phyloP scores from a whole-genome alignment of 2,113 vertebrate genomes.

The Laticauda colubrina region DNA sequence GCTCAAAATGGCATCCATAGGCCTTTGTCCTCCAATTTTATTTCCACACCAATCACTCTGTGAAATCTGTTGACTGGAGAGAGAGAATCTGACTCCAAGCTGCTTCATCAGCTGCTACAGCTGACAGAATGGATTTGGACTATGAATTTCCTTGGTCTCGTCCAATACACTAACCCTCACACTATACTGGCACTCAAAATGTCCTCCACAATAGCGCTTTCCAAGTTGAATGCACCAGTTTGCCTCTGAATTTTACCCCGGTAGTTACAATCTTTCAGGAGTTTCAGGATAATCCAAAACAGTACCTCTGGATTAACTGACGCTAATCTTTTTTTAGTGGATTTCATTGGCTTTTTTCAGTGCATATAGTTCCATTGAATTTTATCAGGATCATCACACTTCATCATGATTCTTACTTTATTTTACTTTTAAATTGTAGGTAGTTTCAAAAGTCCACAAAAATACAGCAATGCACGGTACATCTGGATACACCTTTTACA shows the following conservation, averaged over 20 bases:
- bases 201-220: background rate
- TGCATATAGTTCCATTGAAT: background rate
- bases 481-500: background rate
- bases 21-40: background rate
- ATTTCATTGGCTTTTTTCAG: background rate
- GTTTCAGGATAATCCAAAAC: background rate
- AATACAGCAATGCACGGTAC: background rate
- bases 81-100: background rate
- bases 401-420: background rate
- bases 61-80: background rate
- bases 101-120: background rate
- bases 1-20: background rate
- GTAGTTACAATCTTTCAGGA: background rate
- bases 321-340: background rate
- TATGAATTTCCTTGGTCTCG: background rate
- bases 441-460: background rate
- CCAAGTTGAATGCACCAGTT: background rate
- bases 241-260: background rate
- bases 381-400: background rate
- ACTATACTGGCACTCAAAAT: background rate
- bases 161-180: background rate
- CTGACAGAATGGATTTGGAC: background rate
- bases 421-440: background rate
- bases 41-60: background rate
- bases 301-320: background rate